Base-by-base conservation (phyloP, 2,797 vertebrate species). In the Alectoris magna region DNA sequence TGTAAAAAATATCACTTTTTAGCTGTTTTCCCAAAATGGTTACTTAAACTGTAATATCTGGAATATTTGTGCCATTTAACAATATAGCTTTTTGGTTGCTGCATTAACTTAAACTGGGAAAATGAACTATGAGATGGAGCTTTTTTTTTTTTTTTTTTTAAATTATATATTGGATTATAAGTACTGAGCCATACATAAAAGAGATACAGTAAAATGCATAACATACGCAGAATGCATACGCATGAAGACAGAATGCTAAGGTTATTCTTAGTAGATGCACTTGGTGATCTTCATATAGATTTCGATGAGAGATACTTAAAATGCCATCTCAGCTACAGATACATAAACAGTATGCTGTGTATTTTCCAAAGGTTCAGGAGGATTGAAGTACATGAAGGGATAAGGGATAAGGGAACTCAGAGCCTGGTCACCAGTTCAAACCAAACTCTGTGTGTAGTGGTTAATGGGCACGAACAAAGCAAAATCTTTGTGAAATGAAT, bases 271-370 rank as follows among this genome's bases (percentile, higher is more conserved):
- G 66, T 26, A 82, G 88, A 69, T 36, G 5, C 36, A 49, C 10
- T 70, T 73, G 53, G 7, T 77, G 19, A 64, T 71, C 31, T 68
- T 85, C 41, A 59, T 41, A 59, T 1, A 59, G 11, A 23, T 14
- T 72, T 93, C 49, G 88, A 60, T 76, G 8, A 76, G 4, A 79
- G 31, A 36, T 69, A 14, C 23, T 66, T 83, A 71, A 85, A 74
- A 12, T 46, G 21, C 18, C 10, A 31, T 73, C 13, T 87, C 26
- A 69, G 64, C 13, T 62, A 18, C 23, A 69, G 22, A 55, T 3
- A 68, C 8, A 89, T 34, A 68, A 92, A 44, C 17, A 44, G 15
- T 18, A 1, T 31, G 10, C 10, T 62, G 3, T 64, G 19, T 31
- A 51, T 41, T 29, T 43, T 29, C 43, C 49, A 43, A 63, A 10